Conservation (phyloP, 23 tunicate species). For the Aplidium turbinatum region DNA sequence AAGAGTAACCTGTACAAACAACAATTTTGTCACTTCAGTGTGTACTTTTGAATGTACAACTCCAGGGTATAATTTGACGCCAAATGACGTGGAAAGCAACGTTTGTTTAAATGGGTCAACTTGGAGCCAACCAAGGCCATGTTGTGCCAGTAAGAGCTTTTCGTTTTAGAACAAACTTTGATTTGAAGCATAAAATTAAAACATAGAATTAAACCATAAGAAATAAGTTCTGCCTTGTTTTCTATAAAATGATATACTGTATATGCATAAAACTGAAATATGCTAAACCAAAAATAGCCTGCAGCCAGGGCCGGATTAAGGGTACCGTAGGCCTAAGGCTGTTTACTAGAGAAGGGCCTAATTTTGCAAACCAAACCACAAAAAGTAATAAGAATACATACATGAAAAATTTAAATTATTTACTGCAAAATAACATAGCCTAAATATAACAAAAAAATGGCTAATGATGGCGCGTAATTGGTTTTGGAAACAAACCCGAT, state of each 20-base stretch:
- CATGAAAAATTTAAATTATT: no score
- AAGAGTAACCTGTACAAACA: conserved; percentile 1
- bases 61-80: neutral
- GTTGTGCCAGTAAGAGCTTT: conserved; percentile 24
- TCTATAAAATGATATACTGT: neutral
- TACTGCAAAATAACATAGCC: no score
- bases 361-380: no score
- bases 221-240: neutral
- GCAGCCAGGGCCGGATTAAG: no score
- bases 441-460: no score
- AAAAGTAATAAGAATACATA: no score
- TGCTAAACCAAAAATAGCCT: neutral
- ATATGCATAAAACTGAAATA: neutral
- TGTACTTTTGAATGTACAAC: conserved; percentile 5
- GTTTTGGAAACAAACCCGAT: no score
- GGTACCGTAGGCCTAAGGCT: no score
- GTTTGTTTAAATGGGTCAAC: neutral
- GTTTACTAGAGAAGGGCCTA: no score
- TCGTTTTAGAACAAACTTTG: neutral
- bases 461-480: no score
- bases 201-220: neutral
- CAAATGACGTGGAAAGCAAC: neutral
- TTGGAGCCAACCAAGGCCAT: conserved; percentile 12
- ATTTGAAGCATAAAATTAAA: neutral
- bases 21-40: conserved; percentile 10